Base-by-base conservation (phyloP, 2,888 invertebrate genomes). In the Acrobeloides nanus region DNA sequence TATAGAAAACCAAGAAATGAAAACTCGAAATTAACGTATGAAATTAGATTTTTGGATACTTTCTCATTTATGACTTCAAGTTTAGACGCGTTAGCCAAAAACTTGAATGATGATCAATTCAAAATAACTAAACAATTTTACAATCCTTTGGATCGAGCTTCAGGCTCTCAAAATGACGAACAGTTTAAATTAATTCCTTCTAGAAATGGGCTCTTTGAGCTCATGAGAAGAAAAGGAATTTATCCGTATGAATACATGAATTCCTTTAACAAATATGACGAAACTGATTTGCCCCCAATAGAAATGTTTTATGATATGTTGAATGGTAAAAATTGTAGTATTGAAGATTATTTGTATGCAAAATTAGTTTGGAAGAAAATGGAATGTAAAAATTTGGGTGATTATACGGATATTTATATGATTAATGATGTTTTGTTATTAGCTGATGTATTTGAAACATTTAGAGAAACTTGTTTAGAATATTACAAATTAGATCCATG, bases 391-490 rank as follows among this genome's bases (percentile, higher is more conserved):
- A 62, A 52, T 43, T 44, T 61, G 38, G 51, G 54, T 31, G 57
- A 67, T 37, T 65, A 66, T 46, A 46, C 52, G 23, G 48, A 53
- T 33, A 46, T 61, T 29, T 62, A 65, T 50, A 48, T 60, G 38
- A 58, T 52, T 38, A 60, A 61, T 21, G 68, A 68, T 58, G 59
- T 66, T 1, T 49, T 64, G 10, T 49, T 67, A n/a, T 57, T 72
- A 23, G 63, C 64, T 21, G 62, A 73, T 61, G 60, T 73, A 17
- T 73, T 72, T 61, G 66, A 74, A 49, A 59, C 51, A 17, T 73
- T 72, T 48, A 53, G 66, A 51, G 47, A 57, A 24, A 50, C 65
- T 17, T 59, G 61, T 53, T 26, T 59, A 3, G 24, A 53, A 23
- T 48, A 51, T 21, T 68, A 68, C 44, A 38, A 60, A 35, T 48